Percentiles rank a stretch among this genome's conserved stretches.
Evolutionary conservation across 1,140 invertebrate genomes (phyloP).

Genomic region (Metaphire vulgaris): DNA sequence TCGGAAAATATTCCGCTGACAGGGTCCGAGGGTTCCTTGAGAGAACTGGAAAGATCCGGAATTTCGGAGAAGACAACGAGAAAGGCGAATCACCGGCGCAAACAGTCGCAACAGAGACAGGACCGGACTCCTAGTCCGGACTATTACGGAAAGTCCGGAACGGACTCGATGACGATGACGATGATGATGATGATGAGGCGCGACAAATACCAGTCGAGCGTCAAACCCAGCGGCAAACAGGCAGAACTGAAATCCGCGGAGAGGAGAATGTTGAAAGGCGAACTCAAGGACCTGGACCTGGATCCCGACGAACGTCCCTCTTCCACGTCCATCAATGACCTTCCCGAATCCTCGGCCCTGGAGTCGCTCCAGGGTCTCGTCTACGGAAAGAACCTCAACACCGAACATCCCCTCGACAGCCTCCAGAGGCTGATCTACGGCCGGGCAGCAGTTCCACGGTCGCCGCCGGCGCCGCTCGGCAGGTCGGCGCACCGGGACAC

Average conservation of each 20-base stretch:
- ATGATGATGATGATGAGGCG: too few species aligned
- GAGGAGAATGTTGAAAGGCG: neutral
- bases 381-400: slow-evolving; percentile 20
- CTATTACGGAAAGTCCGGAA: neutral
- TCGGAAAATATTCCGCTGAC: neutral
- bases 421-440: slow-evolving; percentile 27
- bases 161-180: neutral
- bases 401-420: slow-evolving; percentile 30
- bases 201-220: neutral
- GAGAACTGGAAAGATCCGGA: neutral
- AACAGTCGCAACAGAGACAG: neutral
- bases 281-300: neutral
- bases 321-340: neutral
- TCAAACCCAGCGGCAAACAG: neutral
- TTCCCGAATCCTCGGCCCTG: slow-evolving; percentile 9
- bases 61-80: neutral
- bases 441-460: neutral
- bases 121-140: neutral
- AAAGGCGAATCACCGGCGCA: too few species aligned
- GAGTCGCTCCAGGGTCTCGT: slow-evolving; percentile 28
- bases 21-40: neutral
- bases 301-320: neutral
- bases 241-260: neutral
- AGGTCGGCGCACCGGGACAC: neutral
- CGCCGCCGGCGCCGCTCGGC: neutral